A percentile compares a stretch with the other conserved stretches of the same genome.
phyloP scores from a whole-genome alignment of 2,888 invertebrate genomes.

The Dasysyrphus albostriatus region DNA sequence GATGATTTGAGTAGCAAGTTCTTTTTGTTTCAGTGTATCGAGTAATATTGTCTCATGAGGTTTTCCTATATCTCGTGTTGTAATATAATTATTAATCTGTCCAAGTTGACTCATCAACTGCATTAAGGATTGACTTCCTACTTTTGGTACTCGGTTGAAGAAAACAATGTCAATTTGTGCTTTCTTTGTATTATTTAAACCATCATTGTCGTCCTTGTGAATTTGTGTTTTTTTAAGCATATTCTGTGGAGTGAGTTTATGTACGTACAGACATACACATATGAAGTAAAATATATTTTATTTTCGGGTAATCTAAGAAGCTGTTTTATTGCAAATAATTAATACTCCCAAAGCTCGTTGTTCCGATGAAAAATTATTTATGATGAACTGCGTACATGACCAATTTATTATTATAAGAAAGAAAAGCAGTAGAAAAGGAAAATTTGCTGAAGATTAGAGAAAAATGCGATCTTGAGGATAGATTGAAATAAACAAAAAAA shows the following conservation, averaged over 20 bases:
- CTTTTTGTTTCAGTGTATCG: slow-evolving; percentile 89
- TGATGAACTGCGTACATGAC: neutral
- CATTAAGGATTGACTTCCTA: slow-evolving; percentile 95
- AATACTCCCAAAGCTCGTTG: neutral
- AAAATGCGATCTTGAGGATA: too few species aligned
- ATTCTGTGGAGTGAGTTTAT: neutral
- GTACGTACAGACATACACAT: too few species aligned
- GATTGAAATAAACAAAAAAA: too few species aligned
- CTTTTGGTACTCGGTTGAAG: slow-evolving; percentile 96
- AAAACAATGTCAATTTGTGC: slow-evolving; percentile 88
- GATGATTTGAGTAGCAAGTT: slow-evolving; percentile 89
- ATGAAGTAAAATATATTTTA: neutral
- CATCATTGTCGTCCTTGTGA: slow-evolving; percentile 4
- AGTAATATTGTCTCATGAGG: slow-evolving; percentile 92
- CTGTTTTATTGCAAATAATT: neutral
- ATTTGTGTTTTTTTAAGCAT: neutral
- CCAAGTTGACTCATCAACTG: slow-evolving; percentile 89
- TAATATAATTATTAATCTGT: slow-evolving; percentile 79
- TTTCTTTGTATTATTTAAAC: slow-evolving; percentile 81
- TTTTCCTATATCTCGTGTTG: slow-evolving; percentile 90
- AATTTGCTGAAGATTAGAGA: neutral
- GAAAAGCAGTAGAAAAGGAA: neutral
- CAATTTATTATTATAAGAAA: neutral
- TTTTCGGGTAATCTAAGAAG: neutral
- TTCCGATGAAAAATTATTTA: neutral